Evolutionary conservation across 1,140 invertebrate genomes (phyloP), one percentile per base, ranked within the genome.

Genomic region (Bradysia coprophila): DNA sequence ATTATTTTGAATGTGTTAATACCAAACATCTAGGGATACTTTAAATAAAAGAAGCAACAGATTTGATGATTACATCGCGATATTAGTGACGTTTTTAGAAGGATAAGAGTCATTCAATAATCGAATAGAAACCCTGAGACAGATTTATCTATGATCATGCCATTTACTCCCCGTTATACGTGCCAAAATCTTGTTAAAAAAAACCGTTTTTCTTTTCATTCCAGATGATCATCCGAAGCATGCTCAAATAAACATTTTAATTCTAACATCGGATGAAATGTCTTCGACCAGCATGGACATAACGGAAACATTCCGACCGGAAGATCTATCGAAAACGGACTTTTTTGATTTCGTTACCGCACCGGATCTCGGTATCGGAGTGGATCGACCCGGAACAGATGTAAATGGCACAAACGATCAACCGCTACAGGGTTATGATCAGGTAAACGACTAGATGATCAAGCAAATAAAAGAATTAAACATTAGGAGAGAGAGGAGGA

Each of bases 291-390:
- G 56, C 55, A 81, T 83, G 81, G 80, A 81, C 67, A 72, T 85
- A 57, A 78, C 76, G 55, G 78, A 82, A 65, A 72, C 79, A 59
- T 80, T 81, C 63, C 71, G 73, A 52, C 68, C 70, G 57, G 72
- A 81, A 60, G 76, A 80, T 51, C 63, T 78, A 46, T 68, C 72
- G 16, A 84, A 84, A 59, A 78, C 79, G 38, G 83, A 86, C 60
- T 87, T 84, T 65, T 86, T 85, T 63, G 81, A 86, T 56, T 83
- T 86, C 60, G 81, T 85, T 32, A 79, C 80, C n/a, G 77, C 78
- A 4, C 77, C 80, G 41, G 77, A 69, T 34, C 56, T 59, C 54
- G 57, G 57, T 42, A 59, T 60, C 36, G 57, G 55, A 42, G 57
- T 59, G 15, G 50, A 54, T 18, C 53, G 47, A 46, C 13, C 51